phyloP scores from a whole-genome alignment of 2,113 vertebrate species.

The Anguilla rostrata region DNA sequence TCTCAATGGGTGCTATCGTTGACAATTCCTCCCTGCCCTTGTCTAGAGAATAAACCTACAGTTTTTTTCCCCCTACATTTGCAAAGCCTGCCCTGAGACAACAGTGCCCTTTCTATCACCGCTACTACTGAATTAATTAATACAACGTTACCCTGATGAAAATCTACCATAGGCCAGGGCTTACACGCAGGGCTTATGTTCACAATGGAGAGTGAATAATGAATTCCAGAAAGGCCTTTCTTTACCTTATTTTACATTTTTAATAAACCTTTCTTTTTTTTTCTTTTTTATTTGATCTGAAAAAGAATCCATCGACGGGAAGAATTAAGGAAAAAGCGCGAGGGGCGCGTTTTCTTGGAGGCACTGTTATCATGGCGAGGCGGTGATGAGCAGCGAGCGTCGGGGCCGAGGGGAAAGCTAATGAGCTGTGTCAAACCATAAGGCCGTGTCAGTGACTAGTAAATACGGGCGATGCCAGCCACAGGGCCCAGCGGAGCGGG shows the following conservation, averaged over 20 bases:
- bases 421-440: conserved; percentile 11
- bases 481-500: not conserved
- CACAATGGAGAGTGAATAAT: not conserved
- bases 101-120: not conserved
- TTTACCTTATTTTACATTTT: conserved; percentile 1
- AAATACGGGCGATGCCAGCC: not conserved
- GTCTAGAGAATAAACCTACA: not conserved
- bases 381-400: not conserved
- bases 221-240: not conserved
- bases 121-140: not conserved
- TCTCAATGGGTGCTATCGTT: not conserved
- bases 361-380: not conserved
- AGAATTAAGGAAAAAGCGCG: not conserved
- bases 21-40: not conserved
- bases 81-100: not conserved
- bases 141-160: not conserved
- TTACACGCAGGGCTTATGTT: not conserved
- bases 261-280: not conserved
- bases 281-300: not conserved
- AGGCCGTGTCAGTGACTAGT: not conserved
- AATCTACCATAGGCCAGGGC: not conserved
- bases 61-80: not conserved
- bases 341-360: not conserved
- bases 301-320: not conserved
- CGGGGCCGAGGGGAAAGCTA: conserved; percentile 2